phyloP scores from a whole-genome alignment of 2,888 invertebrate species.

The Caenorhabditis sp. region DNA sequence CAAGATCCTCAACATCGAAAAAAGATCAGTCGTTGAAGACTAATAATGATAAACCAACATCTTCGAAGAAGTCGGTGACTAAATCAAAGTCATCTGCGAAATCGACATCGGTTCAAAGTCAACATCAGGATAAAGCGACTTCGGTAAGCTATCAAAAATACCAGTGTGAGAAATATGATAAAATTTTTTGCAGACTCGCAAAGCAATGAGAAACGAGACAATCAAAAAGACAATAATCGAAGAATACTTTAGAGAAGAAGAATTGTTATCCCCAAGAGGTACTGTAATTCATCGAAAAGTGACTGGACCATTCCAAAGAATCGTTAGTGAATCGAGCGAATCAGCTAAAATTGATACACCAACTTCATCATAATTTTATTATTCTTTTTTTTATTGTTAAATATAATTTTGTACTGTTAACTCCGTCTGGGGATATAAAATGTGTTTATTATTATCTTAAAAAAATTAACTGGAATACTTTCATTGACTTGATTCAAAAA shows the following conservation, averaged over 20 bases:
- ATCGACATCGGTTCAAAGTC: too few relatives aligned
- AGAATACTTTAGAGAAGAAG: conserved; percentile 36
- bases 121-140: background rate
- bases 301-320: conserved; percentile 10
- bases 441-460: too few relatives aligned
- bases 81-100: background rate
- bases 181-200: background rate
- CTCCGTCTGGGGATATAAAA: background rate
- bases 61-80: background rate
- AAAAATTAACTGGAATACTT: background rate
- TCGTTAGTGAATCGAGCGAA: background rate
- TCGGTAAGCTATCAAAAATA: background rate
- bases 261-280: conserved; percentile 31
- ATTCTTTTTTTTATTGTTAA: background rate
- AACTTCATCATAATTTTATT: background rate
- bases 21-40: too few relatives aligned
- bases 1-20: background rate
- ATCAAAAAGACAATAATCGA: conserved; percentile 35
- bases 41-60: too few relatives aligned
- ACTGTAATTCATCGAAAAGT: conserved; percentile 21
- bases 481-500: background rate
- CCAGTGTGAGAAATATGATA: background rate
- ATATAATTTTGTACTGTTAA: background rate
- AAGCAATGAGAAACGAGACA: conserved; percentile 8
- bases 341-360: background rate